Base-by-base conservation (phyloP, 2,888 invertebrate genomes). In the Thera britannica region DNA sequence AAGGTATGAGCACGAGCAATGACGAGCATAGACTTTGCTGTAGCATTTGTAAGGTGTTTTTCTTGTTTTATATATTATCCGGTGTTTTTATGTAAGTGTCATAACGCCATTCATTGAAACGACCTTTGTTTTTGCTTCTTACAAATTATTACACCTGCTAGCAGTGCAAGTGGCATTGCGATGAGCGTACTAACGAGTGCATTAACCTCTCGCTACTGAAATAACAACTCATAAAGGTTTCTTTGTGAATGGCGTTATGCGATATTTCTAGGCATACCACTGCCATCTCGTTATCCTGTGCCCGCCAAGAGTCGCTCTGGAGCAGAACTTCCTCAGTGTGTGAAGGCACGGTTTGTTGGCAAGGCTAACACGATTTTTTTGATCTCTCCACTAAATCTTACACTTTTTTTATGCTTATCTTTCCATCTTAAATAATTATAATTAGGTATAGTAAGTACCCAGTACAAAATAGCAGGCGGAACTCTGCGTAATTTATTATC, bases 271-370 rank as follows among this genome's bases (percentile, higher is more conserved):
- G 82, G 72, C 78, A 78, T 79, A 78, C 75, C 81, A 84, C 77
- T 82, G 80, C 65, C 78, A 76, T 76, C 58, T 77, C 56, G 56
- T 66, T 75, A 77, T 76, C 83, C 82, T 79, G 83, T 80, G 82
- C 75, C 86, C 86, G 85, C 88, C 84, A 85, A 88, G 83, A 83
- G 81, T 83, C 79, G 79, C 79, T 81, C 74, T 65, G 82, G 79
- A 86, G 86, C 90, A 91, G 90, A 89, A 78, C 84, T 77, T 88
- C 86, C 88, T 88, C 89, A 88, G 86, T 83, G 90, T 86, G 83
- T 87, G 87, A 89, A 88, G 86, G 85, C 83, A 83, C 83, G 85
- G 84, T 89, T 88, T 86, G 84, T 83, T 89, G 89, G 90, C 91
- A 91, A 92, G 90, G 90, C 85, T 88, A 82, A 77, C 79, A 77